Base-by-base conservation (phyloP, 2,797 vertebrate genomes). In the Melanotaenia maccullochi region DNA sequence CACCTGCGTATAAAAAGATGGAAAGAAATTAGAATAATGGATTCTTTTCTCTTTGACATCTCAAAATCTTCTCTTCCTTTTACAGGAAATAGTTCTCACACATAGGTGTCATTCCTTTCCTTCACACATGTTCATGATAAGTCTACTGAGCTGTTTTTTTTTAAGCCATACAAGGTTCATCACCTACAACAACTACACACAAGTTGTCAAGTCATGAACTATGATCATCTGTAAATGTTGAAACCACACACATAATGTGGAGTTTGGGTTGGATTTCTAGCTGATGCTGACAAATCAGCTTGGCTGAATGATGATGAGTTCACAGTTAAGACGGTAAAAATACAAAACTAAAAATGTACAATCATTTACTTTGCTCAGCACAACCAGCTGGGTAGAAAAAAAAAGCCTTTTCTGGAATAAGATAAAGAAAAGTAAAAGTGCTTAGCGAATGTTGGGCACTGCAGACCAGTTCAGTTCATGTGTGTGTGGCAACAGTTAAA, bases 1-100 rank as follows among this genome's bases (percentile, higher is more conserved):
- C 83, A 98, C 94, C 98, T 99, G 89, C 2, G 56, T 4, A 61
- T 25, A 62, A 3, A 75, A 2, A 67, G 22, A 66, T 2, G 6
- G 35, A 36, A 4, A 62, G 1, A 25, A 28, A 32, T 65, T 9
- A 68, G 44, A 18, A 58, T 22, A 28, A 11, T 24, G 8, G 18
- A 30, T 72, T 22, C 12, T 40, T 63, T 22, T 51, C 25, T 38
- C n/a, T 38, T 22, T 22, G 1, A 22, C 16, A 36, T 4, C 24
- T 60, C 33, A 9, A 14, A 51, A 24, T 35, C 25, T 18, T 22
- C 60, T 28, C 7, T 58, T 13, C 24, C 2, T 40, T 67, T 32
- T 35, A 9, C 20, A 51, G 30, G 30, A 36, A 75, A 44, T 4
- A 25, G 28, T 60, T 20, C n/a, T 57, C 6, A 22, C 28, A 65